Base-by-base conservation (phyloP, 2,797 vertebrate species). In the Mionectes olivaceus region DNA sequence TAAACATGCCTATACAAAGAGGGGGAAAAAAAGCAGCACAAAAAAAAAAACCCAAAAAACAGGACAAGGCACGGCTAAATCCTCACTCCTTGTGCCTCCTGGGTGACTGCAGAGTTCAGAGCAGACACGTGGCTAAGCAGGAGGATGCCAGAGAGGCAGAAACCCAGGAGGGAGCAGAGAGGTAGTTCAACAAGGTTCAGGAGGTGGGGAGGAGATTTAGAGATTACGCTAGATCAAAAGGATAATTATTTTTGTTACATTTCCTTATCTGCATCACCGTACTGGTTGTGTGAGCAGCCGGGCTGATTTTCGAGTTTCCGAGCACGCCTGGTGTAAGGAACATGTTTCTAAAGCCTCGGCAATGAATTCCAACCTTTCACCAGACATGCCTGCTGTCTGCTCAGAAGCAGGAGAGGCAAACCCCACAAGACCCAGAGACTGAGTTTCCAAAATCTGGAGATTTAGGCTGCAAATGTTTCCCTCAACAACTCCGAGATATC, bases 151-250 rank as follows among this genome's bases (percentile, higher is more conserved):
- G 88, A 7, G 2, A 87, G 60, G 64, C 7, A 83, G 82, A 83
- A 92, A 82, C 19, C 52, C 27, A 18, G 41, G 70, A 86, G 56
- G 57, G 89, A 91, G 49, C 46, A 16, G 30, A 74, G 50, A 83
- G 57, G 77, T 50, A 75, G 91, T 88, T 95, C 84, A 86, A 33
- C 84, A 81, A 71, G 83, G 93, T 95, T 96, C 84, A 89, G 87
- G 65, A 93, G 68, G 64, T 18, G 43, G 81, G 79, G 73, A 89
- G 86, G 75, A 95, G 94, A 92, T 95, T 53, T 65, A 78, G 89
- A 93, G 93, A 95, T 94, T 89, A 93, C 2, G 0, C 35, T 61
- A 90, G 91, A 96, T 96, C 95, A 96, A 94, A 96, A 87, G 93
- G 75, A 64, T 87, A 83, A 93, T 94, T 95, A 89, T 89, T 92